phyloP scores from a whole-genome alignment of 2,113 vertebrate species.

The Ammospiza nelsoni region DNA sequence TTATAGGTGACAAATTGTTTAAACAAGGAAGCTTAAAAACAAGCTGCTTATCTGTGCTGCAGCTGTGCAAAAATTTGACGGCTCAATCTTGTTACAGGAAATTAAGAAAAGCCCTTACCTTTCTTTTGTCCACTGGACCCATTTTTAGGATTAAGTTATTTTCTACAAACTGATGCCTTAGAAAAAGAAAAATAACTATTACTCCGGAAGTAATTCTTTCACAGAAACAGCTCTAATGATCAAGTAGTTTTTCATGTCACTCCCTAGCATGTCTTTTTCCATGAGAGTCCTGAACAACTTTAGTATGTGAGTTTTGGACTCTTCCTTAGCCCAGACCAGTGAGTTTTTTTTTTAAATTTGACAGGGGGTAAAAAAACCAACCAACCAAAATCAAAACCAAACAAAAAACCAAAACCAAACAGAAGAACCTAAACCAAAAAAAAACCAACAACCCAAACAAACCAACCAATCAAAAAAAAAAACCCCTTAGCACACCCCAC shows the following conservation, averaged over 20 bases:
- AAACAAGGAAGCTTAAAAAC: background rate
- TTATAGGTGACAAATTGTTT: background rate
- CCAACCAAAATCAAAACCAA: background rate
- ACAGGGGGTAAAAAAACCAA: background rate
- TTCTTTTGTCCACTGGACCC: slow-evolving; percentile 98
- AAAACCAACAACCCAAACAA: background rate
- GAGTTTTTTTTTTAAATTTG: background rate
- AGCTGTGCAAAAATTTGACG: background rate
- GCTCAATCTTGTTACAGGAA: background rate
- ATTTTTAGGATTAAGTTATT: slow-evolving; percentile 99
- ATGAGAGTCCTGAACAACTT: background rate
- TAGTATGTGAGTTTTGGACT: background rate
- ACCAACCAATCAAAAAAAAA: background rate
- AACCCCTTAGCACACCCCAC: too few relatives aligned
- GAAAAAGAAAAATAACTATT: slow-evolving; percentile 32
- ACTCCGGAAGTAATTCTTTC: background rate
- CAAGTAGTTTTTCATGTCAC: background rate
- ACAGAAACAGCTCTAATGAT: background rate
- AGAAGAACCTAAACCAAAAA: background rate
- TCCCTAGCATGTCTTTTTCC: background rate
- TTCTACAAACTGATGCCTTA: slow-evolving; percentile 98
- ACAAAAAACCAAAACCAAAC: background rate
- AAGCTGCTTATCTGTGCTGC: background rate
- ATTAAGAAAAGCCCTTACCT: slow-evolving; percentile 77
- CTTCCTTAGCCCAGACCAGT: background rate